Conservation (phyloP, 2,113 vertebrate species). For the Mystacornis crossleyi region DNA sequence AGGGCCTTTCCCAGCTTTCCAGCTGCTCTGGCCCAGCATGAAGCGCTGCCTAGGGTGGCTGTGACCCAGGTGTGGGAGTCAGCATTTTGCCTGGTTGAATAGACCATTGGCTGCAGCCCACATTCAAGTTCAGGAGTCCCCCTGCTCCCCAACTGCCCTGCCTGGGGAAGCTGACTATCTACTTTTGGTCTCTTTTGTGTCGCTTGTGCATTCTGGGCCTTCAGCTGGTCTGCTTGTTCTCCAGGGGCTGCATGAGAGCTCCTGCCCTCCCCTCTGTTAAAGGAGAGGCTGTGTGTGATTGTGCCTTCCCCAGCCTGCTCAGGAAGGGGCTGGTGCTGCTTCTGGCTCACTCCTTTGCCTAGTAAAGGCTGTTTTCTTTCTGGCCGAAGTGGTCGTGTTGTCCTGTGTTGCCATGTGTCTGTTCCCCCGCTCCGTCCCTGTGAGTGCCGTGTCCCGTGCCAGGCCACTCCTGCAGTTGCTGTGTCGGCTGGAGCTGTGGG, state of each 20-base stretch:
- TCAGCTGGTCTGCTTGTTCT: neutral
- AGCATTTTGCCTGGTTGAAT: neutral
- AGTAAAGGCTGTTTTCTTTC: too few species aligned
- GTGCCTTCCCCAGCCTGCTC: neutral
- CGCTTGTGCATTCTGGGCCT: neutral
- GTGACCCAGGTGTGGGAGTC: neutral
- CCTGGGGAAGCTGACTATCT: neutral
- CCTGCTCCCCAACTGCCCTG: neutral
- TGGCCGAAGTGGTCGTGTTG: neutral
- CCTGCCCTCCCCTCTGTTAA: neutral
- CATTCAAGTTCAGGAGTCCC: accelerated
- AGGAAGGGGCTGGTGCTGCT: neutral
- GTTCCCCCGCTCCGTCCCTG: accelerated
- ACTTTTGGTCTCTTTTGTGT: neutral
- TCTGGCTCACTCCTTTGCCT: neutral
- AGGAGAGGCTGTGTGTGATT: neutral
- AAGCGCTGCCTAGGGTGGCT: neutral
- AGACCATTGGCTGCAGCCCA: neutral
- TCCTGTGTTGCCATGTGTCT: neutral
- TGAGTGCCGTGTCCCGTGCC: neutral
- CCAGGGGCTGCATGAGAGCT: neutral
- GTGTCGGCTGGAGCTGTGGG: neutral
- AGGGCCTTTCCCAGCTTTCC: neutral
- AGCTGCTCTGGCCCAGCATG: neutral
- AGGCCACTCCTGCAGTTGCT: neutral